A percentile compares a stretch with the other conserved stretches of the same genome.
These are phyloP conservation scores for Percopsis transmontana DNA, from an alignment of 2,113 vertebrate genomes.

Conservation along the genomic window DNA sequence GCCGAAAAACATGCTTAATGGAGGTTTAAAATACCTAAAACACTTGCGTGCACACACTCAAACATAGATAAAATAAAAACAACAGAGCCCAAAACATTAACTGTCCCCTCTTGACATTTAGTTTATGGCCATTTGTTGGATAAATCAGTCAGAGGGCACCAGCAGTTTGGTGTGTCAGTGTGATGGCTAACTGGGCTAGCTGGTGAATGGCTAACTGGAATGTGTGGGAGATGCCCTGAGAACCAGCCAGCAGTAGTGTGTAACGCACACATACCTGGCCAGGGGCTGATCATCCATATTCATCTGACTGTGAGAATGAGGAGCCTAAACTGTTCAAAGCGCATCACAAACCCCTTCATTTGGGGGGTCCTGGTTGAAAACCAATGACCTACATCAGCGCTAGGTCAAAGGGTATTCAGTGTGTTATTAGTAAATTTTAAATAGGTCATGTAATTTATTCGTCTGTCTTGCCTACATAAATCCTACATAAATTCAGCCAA, in stretches of 20 bases:
- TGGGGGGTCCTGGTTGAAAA: too few species aligned
- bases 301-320: slow-evolving; percentile 30
- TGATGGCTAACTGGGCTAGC: slow-evolving; percentile 53
- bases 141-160: slow-evolving; percentile 34
- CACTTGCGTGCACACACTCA: neutral
- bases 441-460: too few species aligned
- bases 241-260: slow-evolving; percentile 52
- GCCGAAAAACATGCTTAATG: too few species aligned
- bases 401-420: neutral
- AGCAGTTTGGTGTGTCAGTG: slow-evolving; percentile 10
- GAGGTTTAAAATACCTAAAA: too few species aligned
- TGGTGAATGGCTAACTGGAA: slow-evolving; percentile 65
- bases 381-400: neutral
- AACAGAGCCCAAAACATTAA: slow-evolving; percentile 27
- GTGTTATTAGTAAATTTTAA: too few species aligned
- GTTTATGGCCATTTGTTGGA: slow-evolving; percentile 33
- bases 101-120: slow-evolving; percentile 19
- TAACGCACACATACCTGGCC: slow-evolving; percentile 57
- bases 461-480: too few species aligned
- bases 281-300: slow-evolving; percentile 53
- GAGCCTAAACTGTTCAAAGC: slow-evolving; percentile 16
- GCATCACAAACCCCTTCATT: neutral
- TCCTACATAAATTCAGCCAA: too few species aligned
- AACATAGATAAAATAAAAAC: neutral
- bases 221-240: slow-evolving; percentile 50